Percentiles rank a stretch among this genome's conserved stretches.
Conservation (phyloP, 1,140 invertebrate species). For the Frieseomelitta varia region DNA sequence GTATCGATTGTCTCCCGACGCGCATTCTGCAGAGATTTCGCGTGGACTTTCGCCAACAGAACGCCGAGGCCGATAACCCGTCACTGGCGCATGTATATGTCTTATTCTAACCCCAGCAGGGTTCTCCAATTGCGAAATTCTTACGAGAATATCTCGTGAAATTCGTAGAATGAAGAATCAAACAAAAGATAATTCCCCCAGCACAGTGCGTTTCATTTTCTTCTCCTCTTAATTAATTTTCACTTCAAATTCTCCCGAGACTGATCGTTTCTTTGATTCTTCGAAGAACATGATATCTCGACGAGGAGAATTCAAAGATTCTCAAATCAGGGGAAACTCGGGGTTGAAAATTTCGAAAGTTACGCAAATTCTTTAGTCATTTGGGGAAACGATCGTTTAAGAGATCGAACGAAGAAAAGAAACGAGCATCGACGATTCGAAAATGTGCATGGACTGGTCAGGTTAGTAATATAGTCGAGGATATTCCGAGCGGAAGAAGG, state of each 20-base stretch:
- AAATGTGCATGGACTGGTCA: not conserved
- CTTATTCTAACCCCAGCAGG: not conserved
- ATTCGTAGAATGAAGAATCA: too few relatives aligned
- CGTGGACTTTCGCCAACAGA: slow-evolving; percentile 26
- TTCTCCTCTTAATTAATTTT: too few relatives aligned
- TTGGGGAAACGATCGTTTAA: not conserved
- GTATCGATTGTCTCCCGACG: slow-evolving; percentile 19
- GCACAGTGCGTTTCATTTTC: too few relatives aligned
- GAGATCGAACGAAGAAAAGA: not conserved
- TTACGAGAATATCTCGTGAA: not conserved
- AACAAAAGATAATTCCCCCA: too few relatives aligned
- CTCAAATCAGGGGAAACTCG: too few relatives aligned
- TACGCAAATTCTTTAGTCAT: not conserved
- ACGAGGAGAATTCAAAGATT: too few relatives aligned
- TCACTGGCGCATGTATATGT: not conserved
- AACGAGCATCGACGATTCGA: not conserved
- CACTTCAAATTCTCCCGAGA: too few relatives aligned
- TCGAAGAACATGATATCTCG: too few relatives aligned
- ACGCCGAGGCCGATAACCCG: slow-evolving; percentile 18
- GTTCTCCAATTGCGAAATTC: not conserved
- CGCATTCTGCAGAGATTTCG: slow-evolving; percentile 16
- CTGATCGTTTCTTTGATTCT: too few relatives aligned
- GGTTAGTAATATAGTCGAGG: not conserved
- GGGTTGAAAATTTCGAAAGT: not conserved
- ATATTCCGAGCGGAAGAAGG: not conserved